Percentiles rank a stretch among this genome's conserved stretches.
Evolutionary conservation across 2,888 invertebrate species (phyloP).

Genomic region (Dryococelus australis): DNA sequence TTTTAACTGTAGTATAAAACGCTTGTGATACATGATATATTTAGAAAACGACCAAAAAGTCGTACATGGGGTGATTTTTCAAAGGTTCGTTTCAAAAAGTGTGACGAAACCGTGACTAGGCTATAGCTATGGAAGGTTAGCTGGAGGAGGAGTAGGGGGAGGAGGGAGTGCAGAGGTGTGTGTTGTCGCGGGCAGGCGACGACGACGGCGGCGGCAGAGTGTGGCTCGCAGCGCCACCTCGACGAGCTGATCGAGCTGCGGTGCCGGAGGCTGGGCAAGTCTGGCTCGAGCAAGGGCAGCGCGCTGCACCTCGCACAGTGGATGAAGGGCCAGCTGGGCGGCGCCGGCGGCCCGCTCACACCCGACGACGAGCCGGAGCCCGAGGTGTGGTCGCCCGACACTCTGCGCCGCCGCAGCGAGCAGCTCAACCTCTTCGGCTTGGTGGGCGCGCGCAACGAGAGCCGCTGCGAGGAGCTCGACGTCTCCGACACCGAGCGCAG

Average conservation of each 20-base stretch:
- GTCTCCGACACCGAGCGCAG: slow-evolving; percentile 63
- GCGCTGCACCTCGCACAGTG: slow-evolving; percentile 79
- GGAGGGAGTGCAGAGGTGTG: neutral
- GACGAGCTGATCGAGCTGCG: slow-evolving; percentile 70
- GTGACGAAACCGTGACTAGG: too few species aligned
- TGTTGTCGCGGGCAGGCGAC: slow-evolving; percentile 35
- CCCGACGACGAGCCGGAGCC: slow-evolving; percentile 43
- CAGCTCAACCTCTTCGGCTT: slow-evolving; percentile 59
- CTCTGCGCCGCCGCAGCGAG: slow-evolving; percentile 72
- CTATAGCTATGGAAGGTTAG: too few species aligned
- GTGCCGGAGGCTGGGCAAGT: slow-evolving; percentile 69
- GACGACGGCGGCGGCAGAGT: slow-evolving; percentile 35
- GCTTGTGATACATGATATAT: too few species aligned
- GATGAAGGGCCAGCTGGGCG: slow-evolving; percentile 77
- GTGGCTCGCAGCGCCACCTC: slow-evolving; percentile 30
- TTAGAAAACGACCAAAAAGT: too few species aligned
- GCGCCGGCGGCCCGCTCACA: slow-evolving; percentile 36
- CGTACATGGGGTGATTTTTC: too few species aligned
- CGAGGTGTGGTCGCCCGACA: slow-evolving; percentile 72
- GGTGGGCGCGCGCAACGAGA: slow-evolving; percentile 53
- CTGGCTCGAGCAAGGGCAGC: slow-evolving; percentile 72
- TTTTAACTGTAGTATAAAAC: too few species aligned
- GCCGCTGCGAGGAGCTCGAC: slow-evolving; percentile 49
- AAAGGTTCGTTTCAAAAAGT: too few species aligned
- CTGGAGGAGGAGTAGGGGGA: too few species aligned